Evolutionary conservation across 1,140 invertebrate species (phyloP), one percentile per base, ranked within the genome.

Genomic region (Drosophila simulans): DNA sequence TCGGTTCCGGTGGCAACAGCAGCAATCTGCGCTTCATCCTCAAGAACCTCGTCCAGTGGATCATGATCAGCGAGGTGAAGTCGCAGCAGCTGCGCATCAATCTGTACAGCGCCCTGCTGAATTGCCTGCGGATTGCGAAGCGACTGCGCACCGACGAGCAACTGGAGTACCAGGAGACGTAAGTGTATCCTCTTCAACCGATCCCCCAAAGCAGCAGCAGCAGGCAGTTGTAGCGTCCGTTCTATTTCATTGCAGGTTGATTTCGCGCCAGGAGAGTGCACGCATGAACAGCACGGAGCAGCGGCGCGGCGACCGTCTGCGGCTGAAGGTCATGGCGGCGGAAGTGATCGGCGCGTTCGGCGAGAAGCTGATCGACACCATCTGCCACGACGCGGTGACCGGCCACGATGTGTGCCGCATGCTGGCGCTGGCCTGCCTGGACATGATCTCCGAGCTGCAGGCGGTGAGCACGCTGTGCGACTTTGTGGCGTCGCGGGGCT

Each of bases 321-420:
- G 65, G 1, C 66, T 76, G 5, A 77, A 62, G 22, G 77, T 77
- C 13, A 82, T 92, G 73, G 79, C 91, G 0, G 60, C 94, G 31
- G 93, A 95, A 65, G 94, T 95, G 0, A 94, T 96, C 42, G 93
- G 94, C 1, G 93, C 94, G 4, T 97, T 97, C 85, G 96, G 97
- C 0, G 96, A 97, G 59, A 95, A 95, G 85, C 92, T 98, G 13
- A 95, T 97, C 90, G 95, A 97, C 75, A 95, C 97, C 31, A 93
- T 98, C 27, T 97, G 97, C 80, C 94, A 96, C 59, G 97, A 98
- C 93, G 97, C 96, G 63, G 96, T 97, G 8, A 96, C 96, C 12
- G 97, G 97, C 0, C 97, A 98, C 89, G 97, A 98, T 82, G 95
- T 98, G 17, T 97, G 96, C 84, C 95, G 97, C 92, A 97, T 98